Percentiles rank a stretch among this genome's conserved stretches.
These are phyloP conservation scores for Sebastolobus altivelis DNA, from an alignment of 2,797 vertebrate genomes.

Conservation along the genomic window DNA sequence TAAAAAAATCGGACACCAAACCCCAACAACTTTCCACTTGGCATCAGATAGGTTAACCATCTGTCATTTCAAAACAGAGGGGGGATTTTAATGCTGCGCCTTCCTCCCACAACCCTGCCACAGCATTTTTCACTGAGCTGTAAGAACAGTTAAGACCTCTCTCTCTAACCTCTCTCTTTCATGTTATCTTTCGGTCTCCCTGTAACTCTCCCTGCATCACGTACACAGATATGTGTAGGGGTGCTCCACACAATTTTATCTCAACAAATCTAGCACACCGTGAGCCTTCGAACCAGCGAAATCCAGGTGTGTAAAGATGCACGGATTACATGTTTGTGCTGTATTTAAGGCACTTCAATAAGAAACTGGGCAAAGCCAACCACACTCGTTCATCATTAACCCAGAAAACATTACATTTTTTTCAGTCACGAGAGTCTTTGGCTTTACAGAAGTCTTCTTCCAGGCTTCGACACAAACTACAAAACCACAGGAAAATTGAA, in stretches of 20 bases:
- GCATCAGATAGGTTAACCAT: not conserved
- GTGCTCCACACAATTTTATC: not conserved
- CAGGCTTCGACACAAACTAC: slow-evolving; percentile 16
- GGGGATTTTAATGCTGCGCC: slow-evolving; percentile 8
- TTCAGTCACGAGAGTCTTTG: slow-evolving; percentile 32
- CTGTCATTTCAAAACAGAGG: slow-evolving; percentile 49
- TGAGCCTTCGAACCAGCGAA: slow-evolving; percentile 66
- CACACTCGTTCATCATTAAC: not conserved
- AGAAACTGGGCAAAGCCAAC: not conserved
- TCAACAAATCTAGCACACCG: slow-evolving; percentile 12
- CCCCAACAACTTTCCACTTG: slow-evolving; percentile 23
- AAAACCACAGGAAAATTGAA: slow-evolving; percentile 20
- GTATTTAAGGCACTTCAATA: slow-evolving; percentile 27
- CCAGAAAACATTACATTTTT: slow-evolving; percentile 15
- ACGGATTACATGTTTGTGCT: slow-evolving; percentile 22
- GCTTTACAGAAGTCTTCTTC: slow-evolving; percentile 34
- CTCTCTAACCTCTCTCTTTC: slow-evolving; percentile 3
- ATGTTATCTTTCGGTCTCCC: slow-evolving; percentile 2
- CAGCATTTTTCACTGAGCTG: slow-evolving; percentile 22
- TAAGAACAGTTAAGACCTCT: not conserved
- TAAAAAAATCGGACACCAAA: not conserved
- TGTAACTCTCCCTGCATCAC: not conserved
- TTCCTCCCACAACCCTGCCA: slow-evolving; percentile 20
- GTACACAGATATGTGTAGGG: not conserved
- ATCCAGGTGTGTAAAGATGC: slow-evolving; percentile 37